Evolutionary conservation across 2,113 vertebrate species (phyloP), one percentile per base, ranked within the genome.

Genomic region (Oryctolagus cuniculus): DNA sequence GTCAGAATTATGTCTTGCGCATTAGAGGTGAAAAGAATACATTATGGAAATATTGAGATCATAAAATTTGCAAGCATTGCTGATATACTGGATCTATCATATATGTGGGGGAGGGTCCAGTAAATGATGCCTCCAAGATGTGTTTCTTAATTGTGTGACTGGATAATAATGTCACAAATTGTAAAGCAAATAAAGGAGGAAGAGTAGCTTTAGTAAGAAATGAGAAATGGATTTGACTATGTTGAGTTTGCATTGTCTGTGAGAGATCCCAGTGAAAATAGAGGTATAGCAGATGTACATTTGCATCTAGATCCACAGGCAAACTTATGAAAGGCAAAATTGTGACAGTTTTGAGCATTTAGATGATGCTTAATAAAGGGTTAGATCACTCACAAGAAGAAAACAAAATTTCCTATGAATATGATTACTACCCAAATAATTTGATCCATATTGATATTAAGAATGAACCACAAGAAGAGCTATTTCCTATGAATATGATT

Each of bases 341-440:
- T 77, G n/a, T 1, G 70, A 44, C 29, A 91, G 4, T 87, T 67
- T 34, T 36, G 36, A 74, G 27, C 29, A 69, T 69, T 69, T 67
- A 66, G 58, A 55, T 87, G 27, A 58, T 27, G n/a, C 87, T 87
- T 95, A 69, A 69, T 87, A 69, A 87, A 75, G 49, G 34, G 74
- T 31, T 25, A 91, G 31, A 87, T 61, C 29, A 74, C 49, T 34
- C 69, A 82, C 6, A 67, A 49, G 67, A 87, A 34, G 67, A 17
- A 29, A 67, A 29, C 44, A 75, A 61, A 44, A 58, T 58, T 58
- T 58, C 55, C 55, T 58, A 58, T 58, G 55, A 58, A 58, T 58
- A 58, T 17, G 55, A 58, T 58, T 58, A 58, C 5, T 58, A 17
- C 15, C 44, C 6, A 44, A 44, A 58, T 17, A 58, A 58, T 17